Base-by-base conservation (phyloP, 2,113 vertebrate species). In the Cyprinodon tularosa region DNA sequence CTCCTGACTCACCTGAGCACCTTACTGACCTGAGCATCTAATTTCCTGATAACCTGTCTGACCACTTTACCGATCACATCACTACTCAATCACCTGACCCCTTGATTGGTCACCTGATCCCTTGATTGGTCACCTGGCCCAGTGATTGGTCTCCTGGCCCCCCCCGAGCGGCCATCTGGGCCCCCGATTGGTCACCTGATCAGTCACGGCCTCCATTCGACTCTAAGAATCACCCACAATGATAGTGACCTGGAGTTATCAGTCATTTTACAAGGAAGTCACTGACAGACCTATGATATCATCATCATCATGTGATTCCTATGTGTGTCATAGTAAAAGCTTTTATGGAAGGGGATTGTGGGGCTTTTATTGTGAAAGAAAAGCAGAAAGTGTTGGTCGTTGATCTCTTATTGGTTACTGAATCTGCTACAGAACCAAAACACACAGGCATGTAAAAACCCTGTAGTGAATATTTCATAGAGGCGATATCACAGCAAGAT, bases 1-100 rank as follows among this genome's bases (percentile, higher is more conserved):
- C 1, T 88, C 94, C 78, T 98, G 94, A 97, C 4, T 74, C 36
- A 42, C 65, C 62, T 70, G 40, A 29, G 29, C 29, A 29, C 39
- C 39, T 22, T 12, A 47, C 45, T 59, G 53, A 66, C 29, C 53
- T 62, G 29, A 66, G 48, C 45, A 8, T 17, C 36, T 60, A 12
- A 37, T 29, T 29, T 29, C 29, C 29, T 29, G 29, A 29, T 29
- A 29, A 29, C 29, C 29, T 29, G 29, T 29, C 29, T 29, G 29
- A 29, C 29, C 29, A 29, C 29, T 29, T 29, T 29, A 29, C 29
- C 29, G 29, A 29, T 29, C 29, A 29, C 29, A 29, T 29, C 29
- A 29, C 29, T 29, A 29, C 29, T 29, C 29, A 29, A 29, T 29
- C 29, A 29, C 29, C 29, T 29, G 29, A 29, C 29, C 29, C 29